Percentiles rank a stretch among this genome's conserved stretches.
phyloP scores from a whole-genome alignment of 1,140 invertebrate species.

The Lasioglossum albipes region DNA sequence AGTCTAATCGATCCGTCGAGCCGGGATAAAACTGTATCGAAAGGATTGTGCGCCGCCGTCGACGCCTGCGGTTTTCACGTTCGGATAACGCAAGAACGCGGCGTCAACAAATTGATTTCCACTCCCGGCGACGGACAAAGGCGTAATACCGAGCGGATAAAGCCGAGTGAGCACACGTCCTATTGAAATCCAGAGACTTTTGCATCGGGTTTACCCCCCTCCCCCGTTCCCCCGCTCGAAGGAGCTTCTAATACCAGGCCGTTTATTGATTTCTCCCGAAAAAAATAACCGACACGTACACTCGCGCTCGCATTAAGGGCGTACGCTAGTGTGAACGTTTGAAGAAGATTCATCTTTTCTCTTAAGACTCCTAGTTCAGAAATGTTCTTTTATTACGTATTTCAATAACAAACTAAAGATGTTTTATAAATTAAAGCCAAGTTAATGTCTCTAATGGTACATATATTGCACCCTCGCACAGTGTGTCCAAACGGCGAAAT shows the following conservation, averaged over 20 bases:
- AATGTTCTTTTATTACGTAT: too few relatives aligned
- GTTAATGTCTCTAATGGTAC: too few relatives aligned
- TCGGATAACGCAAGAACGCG: slow-evolving; percentile 15
- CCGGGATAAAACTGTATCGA: neutral
- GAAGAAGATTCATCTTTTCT: too few relatives aligned
- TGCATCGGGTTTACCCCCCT: neutral
- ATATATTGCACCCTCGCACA: too few relatives aligned
- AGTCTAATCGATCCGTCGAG: too few relatives aligned
- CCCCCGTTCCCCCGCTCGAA: neutral
- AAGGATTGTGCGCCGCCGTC: neutral
- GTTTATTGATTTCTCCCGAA: slow-evolving; percentile 46
- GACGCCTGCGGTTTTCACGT: neutral
- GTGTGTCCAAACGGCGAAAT: too few relatives aligned
- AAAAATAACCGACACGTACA: slow-evolving; percentile 7
- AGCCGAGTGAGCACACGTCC: neutral
- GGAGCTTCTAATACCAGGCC: slow-evolving; percentile 33
- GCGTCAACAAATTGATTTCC: slow-evolving; percentile 33
- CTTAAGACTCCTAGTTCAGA: too few relatives aligned
- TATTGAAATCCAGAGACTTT: slow-evolving; percentile 25
- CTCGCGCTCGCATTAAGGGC: too few relatives aligned
- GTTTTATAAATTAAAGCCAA: too few relatives aligned
- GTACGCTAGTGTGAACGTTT: too few relatives aligned
- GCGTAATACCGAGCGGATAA: slow-evolving; percentile 10
- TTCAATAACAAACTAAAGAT: too few relatives aligned
- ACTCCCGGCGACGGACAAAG: slow-evolving; percentile 15